These are phyloP conservation scores for Drosophila histrio DNA, from an alignment of 2,888 invertebrate species.

Conservation along the genomic window DNA sequence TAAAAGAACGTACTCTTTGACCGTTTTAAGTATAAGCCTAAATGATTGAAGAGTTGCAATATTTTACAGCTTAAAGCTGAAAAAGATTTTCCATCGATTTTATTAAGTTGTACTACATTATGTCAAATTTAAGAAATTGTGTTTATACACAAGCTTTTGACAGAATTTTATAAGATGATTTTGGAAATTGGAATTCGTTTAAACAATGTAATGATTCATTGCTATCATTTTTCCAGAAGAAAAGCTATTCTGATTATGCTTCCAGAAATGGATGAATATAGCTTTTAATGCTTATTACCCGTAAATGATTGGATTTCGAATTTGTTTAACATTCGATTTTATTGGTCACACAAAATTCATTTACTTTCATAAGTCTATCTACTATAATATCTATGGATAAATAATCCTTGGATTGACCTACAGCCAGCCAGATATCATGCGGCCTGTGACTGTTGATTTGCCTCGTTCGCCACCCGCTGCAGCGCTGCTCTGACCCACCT, in stretches of 20 bases:
- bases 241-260: not conserved
- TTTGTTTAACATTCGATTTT: conserved; percentile 40
- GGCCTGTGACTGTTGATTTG: conserved; percentile 90
- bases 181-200: too few relatives aligned
- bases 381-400: conserved; percentile 10
- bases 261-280: not conserved
- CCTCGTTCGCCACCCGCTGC: conserved; percentile 86
- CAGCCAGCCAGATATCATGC: conserved; percentile 90
- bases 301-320: not conserved
- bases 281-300: too few relatives aligned
- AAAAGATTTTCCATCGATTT: not conserved
- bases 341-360: conserved; percentile 50
- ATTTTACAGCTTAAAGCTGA: not conserved
- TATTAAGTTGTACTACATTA: too few relatives aligned
- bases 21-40: not conserved
- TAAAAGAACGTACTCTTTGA: not conserved
- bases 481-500: conserved; percentile 83
- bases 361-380: conserved; percentile 11
- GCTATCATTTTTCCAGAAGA: too few relatives aligned
- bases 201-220: too few relatives aligned
- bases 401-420: conserved; percentile 80
- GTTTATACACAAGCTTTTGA: too few relatives aligned
- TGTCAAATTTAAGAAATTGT: too few relatives aligned
- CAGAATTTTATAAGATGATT: too few relatives aligned
- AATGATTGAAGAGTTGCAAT: not conserved